These are phyloP conservation scores for Folsomia candida DNA, from an alignment of 2,888 invertebrate species.

Conservation along the genomic window DNA sequence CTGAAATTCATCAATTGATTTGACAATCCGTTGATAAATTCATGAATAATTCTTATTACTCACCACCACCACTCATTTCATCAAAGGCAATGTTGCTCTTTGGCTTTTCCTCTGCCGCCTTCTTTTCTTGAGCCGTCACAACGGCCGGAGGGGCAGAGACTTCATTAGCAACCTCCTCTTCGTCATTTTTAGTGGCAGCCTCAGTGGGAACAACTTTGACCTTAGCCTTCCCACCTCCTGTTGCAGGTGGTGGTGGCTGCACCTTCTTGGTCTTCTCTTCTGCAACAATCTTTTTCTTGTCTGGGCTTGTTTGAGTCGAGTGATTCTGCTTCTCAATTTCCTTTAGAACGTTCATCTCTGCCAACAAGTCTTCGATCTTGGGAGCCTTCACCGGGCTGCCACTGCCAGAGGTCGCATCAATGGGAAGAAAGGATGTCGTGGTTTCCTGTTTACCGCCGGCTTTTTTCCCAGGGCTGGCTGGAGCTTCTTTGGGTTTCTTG, in stretches of 20 bases:
- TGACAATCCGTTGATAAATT: background rate
- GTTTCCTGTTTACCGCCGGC: background rate
- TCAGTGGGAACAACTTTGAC: background rate
- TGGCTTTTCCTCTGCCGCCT: slow-evolving; percentile 22
- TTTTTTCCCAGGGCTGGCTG: slow-evolving; percentile 1
- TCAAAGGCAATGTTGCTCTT: slow-evolving; percentile 59
- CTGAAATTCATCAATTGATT: slow-evolving; percentile 54
- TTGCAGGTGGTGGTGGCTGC: background rate
- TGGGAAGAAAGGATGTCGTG: background rate
- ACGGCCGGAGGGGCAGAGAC: slow-evolving; percentile 45
- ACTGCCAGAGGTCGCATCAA: no score
- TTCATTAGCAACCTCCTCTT: slow-evolving; percentile 41
- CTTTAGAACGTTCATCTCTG: slow-evolving; percentile 24
- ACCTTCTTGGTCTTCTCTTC: background rate
- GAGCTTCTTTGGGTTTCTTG: background rate
- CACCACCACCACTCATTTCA: slow-evolving; percentile 61
- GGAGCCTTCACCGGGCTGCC: slow-evolving; percentile 59
- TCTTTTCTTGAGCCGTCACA: slow-evolving; percentile 30
- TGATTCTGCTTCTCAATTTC: slow-evolving; percentile 31
- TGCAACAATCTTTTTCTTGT: slow-evolving; percentile 25
- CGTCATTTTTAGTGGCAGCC: background rate
- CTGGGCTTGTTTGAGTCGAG: slow-evolving; percentile 37
- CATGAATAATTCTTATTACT: slow-evolving; percentile 41
- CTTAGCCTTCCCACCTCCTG: background rate
- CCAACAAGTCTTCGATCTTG: slow-evolving; percentile 41